Evolutionary conservation across 2,797 vertebrate genomes (phyloP).

Genomic region (Cyclura pinguis): DNA sequence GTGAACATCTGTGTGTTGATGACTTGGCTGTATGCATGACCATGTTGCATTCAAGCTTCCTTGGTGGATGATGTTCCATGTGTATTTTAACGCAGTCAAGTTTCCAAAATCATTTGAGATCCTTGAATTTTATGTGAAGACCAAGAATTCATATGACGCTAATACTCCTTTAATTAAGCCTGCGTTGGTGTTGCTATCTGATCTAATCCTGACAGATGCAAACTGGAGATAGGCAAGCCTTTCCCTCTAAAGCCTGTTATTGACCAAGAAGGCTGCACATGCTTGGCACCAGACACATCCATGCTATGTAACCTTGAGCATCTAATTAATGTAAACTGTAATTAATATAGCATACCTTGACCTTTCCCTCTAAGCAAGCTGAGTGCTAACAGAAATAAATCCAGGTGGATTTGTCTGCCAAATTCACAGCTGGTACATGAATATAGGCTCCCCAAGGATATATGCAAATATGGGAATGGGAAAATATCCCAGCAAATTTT

Average conservation of each 20-base stretch:
- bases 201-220: not conserved
- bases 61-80: not conserved
- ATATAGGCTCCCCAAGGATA: conserved; percentile 54
- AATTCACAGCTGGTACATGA: conserved; percentile 34
- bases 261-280: not conserved
- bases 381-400: conserved; percentile 30
- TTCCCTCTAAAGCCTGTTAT: not conserved
- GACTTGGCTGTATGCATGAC: not conserved
- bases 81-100: conserved; percentile 1
- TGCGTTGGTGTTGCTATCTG: too few species aligned
- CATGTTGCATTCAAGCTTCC: not conserved
- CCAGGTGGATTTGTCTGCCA: conserved; percentile 28
- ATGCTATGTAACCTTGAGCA: not conserved
- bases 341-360: conserved; percentile 54
- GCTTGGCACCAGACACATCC: not conserved
- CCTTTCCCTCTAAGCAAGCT: conserved; percentile 53
- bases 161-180: not conserved
- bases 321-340: conserved; percentile 37
- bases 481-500: conserved; percentile 25
- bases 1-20: too few species aligned
- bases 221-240: not conserved
- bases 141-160: not conserved
- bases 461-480: conserved; percentile 55
- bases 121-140: conserved; percentile 26
- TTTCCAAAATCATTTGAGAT: conserved; percentile 33